Base-by-base conservation (phyloP, 35 echinoderm and acorn worm species). In the Ophioderma brevispina region DNA sequence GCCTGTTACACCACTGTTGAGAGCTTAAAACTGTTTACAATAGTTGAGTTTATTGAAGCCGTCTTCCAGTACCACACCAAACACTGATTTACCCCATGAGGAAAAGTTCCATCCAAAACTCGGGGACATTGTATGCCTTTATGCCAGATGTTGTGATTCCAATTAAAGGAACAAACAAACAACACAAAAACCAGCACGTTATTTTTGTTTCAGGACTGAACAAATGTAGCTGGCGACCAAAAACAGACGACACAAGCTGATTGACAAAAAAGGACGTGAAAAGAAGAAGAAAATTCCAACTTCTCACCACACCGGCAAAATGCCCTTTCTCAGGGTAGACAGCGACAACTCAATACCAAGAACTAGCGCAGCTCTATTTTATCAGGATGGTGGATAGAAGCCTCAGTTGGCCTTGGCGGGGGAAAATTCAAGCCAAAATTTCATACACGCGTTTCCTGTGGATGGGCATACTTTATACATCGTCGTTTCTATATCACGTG, bases 401-500 rank as follows among this genome's bases (percentile, higher is more conserved):
- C 59, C 4, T 6, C 59, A 3, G 59, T 70, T 25, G 59, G 59
- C 2, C 59, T 64, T 23, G 52, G 35, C 83, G 83, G 64, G 31
- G n/a, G n/a, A n/a, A 35, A 91, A 32, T 91, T 91, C 76, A 39
- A 43, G n/a, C 81, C 90, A 4, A 85, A 91, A 35, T 40, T 91
- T 0, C 90, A 81, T 0, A 76, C 52, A 1, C 84, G 76, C n/a
- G 39, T 96, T n/a, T 32, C 37, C 88, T 17, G 38, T 97, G 18
- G 95, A 94, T 38, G 59, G 55, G 13, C 42, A 39, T 0, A 97
- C 92, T 31, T 90, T 97, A n/a, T 56, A 91, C 83, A n/a, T 55
- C 91, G 36, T 75, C 75, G 0, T 93, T 94, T 52, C 95, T 92
- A 1, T 97, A 94, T 76, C 95, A 97, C 89, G 37, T 97, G n/a